Conservation (phyloP, 1,140 invertebrate genomes). For the Coptotermes formosanus region DNA sequence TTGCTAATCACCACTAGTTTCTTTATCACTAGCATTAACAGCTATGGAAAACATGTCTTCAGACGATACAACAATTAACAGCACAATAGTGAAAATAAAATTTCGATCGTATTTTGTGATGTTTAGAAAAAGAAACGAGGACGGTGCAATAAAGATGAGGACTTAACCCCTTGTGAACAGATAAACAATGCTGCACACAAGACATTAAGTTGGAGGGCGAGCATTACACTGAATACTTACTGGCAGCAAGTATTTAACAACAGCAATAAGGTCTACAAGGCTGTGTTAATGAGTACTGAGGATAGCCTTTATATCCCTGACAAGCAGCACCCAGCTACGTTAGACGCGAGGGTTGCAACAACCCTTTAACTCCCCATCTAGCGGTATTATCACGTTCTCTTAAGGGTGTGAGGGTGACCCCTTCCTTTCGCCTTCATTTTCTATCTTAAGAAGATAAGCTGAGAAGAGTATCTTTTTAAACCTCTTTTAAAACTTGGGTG, state of each 20-base stretch:
- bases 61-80: neutral
- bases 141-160: neutral
- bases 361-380: conserved; percentile 17
- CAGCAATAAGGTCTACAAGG: conserved; percentile 15
- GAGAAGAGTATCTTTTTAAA: conserved; percentile 17
- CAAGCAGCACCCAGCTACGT: conserved; percentile 7
- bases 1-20: too few relatives aligned
- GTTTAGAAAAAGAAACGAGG: neutral
- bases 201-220: neutral
- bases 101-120: neutral
- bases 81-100: neutral
- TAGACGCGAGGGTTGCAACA: neutral
- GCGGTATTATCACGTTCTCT: neutral
- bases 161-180: neutral
- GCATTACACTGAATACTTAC: neutral
- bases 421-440: conserved; percentile 6
- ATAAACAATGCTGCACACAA: conserved; percentile 7
- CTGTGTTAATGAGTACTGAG: conserved; percentile 13
- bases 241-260: conserved; percentile 2
- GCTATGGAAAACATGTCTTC: too few relatives aligned
- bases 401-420: neutral
- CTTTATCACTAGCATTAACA: too few relatives aligned
- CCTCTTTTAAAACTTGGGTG: neutral
- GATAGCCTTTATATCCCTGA: conserved; percentile 15
- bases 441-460: conserved; percentile 6